Base-by-base conservation (phyloP, 2,888 invertebrate species). In the Polymixis lichenea region DNA sequence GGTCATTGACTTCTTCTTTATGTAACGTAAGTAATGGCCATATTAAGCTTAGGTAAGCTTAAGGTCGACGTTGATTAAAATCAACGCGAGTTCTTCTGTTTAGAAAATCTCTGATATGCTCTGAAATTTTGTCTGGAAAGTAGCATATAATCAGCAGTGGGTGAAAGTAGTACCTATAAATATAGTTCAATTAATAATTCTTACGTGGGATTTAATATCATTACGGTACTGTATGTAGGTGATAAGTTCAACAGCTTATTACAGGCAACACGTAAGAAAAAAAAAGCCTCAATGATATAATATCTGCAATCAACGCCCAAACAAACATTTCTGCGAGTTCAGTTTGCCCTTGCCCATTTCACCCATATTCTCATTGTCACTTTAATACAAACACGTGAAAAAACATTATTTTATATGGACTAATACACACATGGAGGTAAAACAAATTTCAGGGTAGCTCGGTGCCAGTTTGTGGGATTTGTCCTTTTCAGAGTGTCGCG, bases 401-500 rank as follows among this genome's bases (percentile, higher is more conserved):
- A 43, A 67, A 77, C 25, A 78, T 78, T 55, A 67, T 61, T 74
- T 71, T 53, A 61, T 62, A 74, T 65, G 38, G 65, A 49, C 49
- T 74, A 74, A 72, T 72, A 66, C 53, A 56, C 32, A 74, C 15
- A 58, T 60, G n/a, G 61, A 17, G 53, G 66, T 62, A 55, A 64
- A 70, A 83, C 25, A 78, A 83, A 75, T 76, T 71, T 69, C 38
- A 13, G 65, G 32, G 43, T 28, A 17, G 15, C 65, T 67, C 61
- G 4, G 70, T 66, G 15, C 60, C 43, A 60, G 49, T 81, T 64
- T 53, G 38, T 68, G 55, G 60, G 49, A 80, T 69, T 75, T 69
- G 64, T 73, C 60, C 25, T 65, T 72, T 72, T 51, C 22, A 8
- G 43, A 67, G 32, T 70, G 60, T 64, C 60, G 51, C 62, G 25